Conservation (phyloP, 1,140 invertebrate genomes). For the Formica exsecta region DNA sequence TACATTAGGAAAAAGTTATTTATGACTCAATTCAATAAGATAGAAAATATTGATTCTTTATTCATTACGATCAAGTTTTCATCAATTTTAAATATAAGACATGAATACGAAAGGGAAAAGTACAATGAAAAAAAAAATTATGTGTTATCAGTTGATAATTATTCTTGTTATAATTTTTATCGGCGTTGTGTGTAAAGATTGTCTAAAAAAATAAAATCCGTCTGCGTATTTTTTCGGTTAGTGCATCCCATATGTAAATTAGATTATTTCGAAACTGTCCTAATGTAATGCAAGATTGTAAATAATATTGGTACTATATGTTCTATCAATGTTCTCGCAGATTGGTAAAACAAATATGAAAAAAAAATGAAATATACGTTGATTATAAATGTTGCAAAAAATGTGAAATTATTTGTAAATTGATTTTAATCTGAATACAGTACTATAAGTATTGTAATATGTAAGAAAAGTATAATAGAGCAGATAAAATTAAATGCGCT, state of each 20-base stretch:
- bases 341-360: slow-evolving; percentile 48
- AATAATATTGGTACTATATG: slow-evolving; percentile 68
- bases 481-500: background rate
- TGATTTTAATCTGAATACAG: background rate
- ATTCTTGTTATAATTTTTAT: slow-evolving; percentile 26
- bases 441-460: background rate
- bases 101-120: background rate
- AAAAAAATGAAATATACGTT: slow-evolving; percentile 58
- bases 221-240: background rate
- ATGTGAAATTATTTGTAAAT: slow-evolving; percentile 9
- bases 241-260: background rate
- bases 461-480: background rate
- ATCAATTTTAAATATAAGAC: slow-evolving; percentile 6
- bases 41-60: slow-evolving; percentile 3
- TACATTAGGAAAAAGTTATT: slow-evolving; percentile 9
- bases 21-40: background rate
- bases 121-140: background rate
- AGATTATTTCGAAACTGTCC: slow-evolving; percentile 17
- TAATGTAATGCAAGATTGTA: slow-evolving; percentile 60
- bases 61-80: slow-evolving; percentile 7
- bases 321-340: slow-evolving; percentile 68
- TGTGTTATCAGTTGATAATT: slow-evolving; percentile 21
- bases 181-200: background rate
- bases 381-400: slow-evolving; percentile 53
- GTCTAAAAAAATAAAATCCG: background rate